Base-by-base conservation (phyloP, 2,113 vertebrate species). In the Orthochromis indermauri region DNA sequence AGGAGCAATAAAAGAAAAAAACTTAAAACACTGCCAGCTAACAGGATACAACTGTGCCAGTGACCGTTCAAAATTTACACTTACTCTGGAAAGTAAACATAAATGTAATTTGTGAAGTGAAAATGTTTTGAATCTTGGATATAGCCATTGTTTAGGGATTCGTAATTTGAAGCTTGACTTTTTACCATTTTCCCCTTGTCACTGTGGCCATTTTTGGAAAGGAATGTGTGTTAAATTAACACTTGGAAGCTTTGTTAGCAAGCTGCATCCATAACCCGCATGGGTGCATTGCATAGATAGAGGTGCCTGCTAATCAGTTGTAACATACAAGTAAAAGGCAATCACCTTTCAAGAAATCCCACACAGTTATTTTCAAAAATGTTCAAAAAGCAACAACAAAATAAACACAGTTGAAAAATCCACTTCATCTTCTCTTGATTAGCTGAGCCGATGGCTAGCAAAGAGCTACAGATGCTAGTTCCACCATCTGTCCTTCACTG, bases 111-210 rank as follows among this genome's bases (percentile, higher is more conserved):
- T 66, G 33, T 37, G 19, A 66, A 66, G 17, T 66, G 33, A 68
- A 68, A 68, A 68, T 37, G 63, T 7, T 68, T 68, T 21, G 19
- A 68, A 21, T 68, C 31, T 68, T 68, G 10, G 33, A 37, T 37
- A 5, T 21, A 37, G 7, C 19, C 33, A 68, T 68, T 13, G 4
- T 40, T 68, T 68, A 21, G 6, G 63, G 19, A 68, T 37, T 40
- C 0, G 0, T 21, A 68, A 13, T 13, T 4, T 37, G 4, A 68
- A 68, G 19, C 63, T 40, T 68, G 33, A 21, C 33, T 40, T 68
- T 68, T 68, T 68, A 68, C 7, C 37, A 26, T 42, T 71, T 26
- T 24, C 37, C 13, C 37, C 10, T 16, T 45, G 66, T 26, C 66
- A 45, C 40, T 42, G 11, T 45, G 66, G 66, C 37, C 26, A 17